Conservation (phyloP, 2,797 vertebrate genomes). For the Peromyscus aztecus region DNA sequence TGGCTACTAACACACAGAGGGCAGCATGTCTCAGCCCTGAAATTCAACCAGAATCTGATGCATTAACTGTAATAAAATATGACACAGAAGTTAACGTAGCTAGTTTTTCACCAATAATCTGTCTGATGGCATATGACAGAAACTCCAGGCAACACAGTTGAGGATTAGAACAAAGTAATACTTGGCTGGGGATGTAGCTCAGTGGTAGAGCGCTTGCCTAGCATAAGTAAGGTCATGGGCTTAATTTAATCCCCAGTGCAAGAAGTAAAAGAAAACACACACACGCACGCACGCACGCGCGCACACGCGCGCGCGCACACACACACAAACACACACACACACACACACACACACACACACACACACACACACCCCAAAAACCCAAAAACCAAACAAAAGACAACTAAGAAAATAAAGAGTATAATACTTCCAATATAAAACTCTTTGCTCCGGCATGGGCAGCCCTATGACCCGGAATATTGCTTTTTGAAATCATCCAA, state of each 20-base stretch:
- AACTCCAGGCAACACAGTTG: background rate
- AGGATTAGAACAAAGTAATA: background rate
- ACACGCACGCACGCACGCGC: no score
- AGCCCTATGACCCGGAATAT: background rate
- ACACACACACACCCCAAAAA: background rate
- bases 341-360: background rate
- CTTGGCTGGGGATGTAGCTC: background rate
- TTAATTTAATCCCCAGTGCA: background rate
- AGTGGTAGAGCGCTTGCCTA: background rate
- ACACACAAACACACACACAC: no score
- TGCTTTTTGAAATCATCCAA: slow-evolving; percentile 30
- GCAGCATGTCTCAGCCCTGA: background rate
- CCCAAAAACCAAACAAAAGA: background rate
- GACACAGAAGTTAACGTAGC: slow-evolving; percentile 10
- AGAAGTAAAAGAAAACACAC: background rate
- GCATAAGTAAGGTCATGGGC: background rate
- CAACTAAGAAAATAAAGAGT: background rate
- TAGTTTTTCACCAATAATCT: slow-evolving; percentile 29
- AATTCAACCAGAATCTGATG: background rate
- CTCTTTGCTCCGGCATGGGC: background rate
- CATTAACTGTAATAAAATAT: background rate
- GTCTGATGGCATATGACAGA: background rate
- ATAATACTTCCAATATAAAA: slow-evolving; percentile 24
- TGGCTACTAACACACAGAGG: background rate
- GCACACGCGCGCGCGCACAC: no score